These are phyloP conservation scores for Cosmia trapezina DNA, from an alignment of 2,888 invertebrate genomes.

Conservation along the genomic window DNA sequence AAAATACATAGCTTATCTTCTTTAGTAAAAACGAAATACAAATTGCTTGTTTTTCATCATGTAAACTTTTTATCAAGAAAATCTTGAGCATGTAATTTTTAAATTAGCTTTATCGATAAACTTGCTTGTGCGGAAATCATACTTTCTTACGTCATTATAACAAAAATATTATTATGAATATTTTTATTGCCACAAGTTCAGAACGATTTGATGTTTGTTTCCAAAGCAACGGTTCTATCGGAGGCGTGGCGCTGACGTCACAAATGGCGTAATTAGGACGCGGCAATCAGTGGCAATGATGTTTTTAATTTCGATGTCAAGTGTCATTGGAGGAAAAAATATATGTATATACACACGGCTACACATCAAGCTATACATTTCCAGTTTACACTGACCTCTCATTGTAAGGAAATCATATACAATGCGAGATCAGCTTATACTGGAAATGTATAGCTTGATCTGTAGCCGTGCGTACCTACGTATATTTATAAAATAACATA, in stretches of 20 bases:
- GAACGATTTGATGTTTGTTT: conserved; percentile 49
- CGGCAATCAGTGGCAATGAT: conserved; percentile 5
- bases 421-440: too few species aligned
- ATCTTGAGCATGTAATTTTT: conserved; percentile 3
- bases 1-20: not conserved
- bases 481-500: conserved; percentile 23
- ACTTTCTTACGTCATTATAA: conserved; percentile 21
- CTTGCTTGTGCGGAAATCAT: conserved; percentile 25
- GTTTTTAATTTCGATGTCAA: conserved; percentile 33
- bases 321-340: conserved; percentile 24
- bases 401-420: too few species aligned
- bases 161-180: conserved; percentile 18
- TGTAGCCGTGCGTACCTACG: too few species aligned
- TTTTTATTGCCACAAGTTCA: conserved; percentile 12
- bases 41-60: not conserved
- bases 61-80: not conserved
- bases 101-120: conserved; percentile 14
- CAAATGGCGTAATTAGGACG: conserved; percentile 45
- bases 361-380: too few species aligned
- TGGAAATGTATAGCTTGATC: too few species aligned
- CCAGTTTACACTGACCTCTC: too few species aligned
- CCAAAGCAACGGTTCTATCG: conserved; percentile 56
- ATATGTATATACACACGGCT: too few species aligned
- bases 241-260: conserved; percentile 79
- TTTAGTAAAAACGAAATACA: not conserved